Percentiles rank a stretch among this genome's conserved stretches.
Evolutionary conservation across 2,888 invertebrate genomes (phyloP).

Genomic region (Chloroclysta siterata): DNA sequence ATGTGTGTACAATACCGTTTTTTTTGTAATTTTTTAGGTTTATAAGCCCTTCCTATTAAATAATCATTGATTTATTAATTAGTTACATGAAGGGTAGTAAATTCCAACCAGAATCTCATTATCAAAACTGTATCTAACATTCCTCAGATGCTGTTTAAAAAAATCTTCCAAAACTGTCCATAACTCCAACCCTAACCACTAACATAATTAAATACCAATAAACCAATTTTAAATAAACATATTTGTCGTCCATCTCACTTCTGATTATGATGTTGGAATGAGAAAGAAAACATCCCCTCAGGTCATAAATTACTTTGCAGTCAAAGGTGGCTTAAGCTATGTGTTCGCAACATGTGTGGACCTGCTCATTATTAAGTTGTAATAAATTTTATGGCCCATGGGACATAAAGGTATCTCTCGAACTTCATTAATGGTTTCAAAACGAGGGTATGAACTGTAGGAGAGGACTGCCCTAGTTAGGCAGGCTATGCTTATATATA

Average conservation of each 20-base stretch:
- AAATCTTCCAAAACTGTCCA: slow-evolving; percentile 43
- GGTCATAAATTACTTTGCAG: slow-evolving; percentile 76
- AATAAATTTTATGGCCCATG: slow-evolving; percentile 76
- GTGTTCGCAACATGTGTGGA: slow-evolving; percentile 73
- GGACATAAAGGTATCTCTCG: slow-evolving; percentile 62
- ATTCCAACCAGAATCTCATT: slow-evolving; percentile 11
- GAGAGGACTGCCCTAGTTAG: neutral
- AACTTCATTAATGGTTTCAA: slow-evolving; percentile 14
- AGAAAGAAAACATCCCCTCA: slow-evolving; percentile 38
- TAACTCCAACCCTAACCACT: slow-evolving; percentile 48
- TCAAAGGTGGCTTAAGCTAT: slow-evolving; percentile 64
- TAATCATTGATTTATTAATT: neutral
- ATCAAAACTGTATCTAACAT: slow-evolving; percentile 11
- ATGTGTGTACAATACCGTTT: no score
- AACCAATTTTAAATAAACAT: slow-evolving; percentile 74
- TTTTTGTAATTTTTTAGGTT: no score
- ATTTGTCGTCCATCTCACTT: slow-evolving; percentile 50
- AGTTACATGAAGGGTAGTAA: no score
- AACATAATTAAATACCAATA: slow-evolving; percentile 78
- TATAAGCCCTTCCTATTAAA: neutral
- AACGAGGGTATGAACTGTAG: neutral
- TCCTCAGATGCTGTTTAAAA: slow-evolving; percentile 8
- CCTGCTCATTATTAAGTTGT: slow-evolving; percentile 78
- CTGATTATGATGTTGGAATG: slow-evolving; percentile 43
- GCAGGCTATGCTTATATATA: no score